Evolutionary conservation across 30 jellyfish, hydroid and myxozoan genomes (phyloP).

Genomic region (Sanderia malayensis): DNA sequence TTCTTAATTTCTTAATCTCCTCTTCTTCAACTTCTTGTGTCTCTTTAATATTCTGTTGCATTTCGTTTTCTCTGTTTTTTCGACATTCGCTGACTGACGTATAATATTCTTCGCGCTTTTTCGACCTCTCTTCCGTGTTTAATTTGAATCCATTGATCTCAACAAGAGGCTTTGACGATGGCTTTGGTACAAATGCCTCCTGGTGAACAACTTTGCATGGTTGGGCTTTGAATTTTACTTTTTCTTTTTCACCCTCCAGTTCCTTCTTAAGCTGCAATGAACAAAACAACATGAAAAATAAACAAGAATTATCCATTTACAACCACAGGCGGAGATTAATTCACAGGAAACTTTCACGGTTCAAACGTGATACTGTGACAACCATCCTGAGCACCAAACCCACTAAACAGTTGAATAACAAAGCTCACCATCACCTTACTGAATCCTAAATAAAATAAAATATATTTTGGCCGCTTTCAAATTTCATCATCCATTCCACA

Average conservation of each 20-base stretch:
- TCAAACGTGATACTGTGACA: too few species aligned
- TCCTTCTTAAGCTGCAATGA: slow-evolving; percentile 24
- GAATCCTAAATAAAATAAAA: too few species aligned
- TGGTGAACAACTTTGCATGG: slow-evolving; percentile 66
- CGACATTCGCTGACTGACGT: slow-evolving; percentile 66
- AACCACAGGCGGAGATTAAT: background rate
- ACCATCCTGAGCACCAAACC: too few species aligned
- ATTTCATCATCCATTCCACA: too few species aligned
- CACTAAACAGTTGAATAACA: too few species aligned
- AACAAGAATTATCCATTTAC: background rate
- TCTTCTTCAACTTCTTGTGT: slow-evolving; percentile 60
- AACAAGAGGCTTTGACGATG: slow-evolving; percentile 63
- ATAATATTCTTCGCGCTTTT: slow-evolving; percentile 75
- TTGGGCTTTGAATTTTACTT: slow-evolving; percentile 72
- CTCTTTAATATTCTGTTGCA: slow-evolving; percentile 53
- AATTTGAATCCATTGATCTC: slow-evolving; percentile 56
- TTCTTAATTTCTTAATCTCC: slow-evolving; percentile 56
- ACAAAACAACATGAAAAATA: background rate
- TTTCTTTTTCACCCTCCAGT: slow-evolving; percentile 59
- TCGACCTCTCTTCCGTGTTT: slow-evolving; percentile 85
- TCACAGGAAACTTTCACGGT: too few species aligned
- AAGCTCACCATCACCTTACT: too few species aligned
- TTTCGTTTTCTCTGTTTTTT: slow-evolving; percentile 60
- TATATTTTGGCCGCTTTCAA: too few species aligned
- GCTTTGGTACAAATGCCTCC: slow-evolving; percentile 72